phyloP scores from a whole-genome alignment of 2,888 invertebrate genomes.

The Eupithecia dodoneata region DNA sequence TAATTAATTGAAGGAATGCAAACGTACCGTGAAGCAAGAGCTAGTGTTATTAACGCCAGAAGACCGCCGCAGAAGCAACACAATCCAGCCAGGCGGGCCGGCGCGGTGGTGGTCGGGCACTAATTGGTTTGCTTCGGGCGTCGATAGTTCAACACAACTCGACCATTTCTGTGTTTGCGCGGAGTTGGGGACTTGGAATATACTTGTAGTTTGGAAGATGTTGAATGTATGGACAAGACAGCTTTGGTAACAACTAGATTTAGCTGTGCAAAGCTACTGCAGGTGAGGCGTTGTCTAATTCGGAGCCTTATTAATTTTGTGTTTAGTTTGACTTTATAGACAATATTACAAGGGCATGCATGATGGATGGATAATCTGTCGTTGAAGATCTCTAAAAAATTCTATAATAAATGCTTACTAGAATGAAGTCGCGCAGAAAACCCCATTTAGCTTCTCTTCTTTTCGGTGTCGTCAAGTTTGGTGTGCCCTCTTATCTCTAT shows the following conservation, averaged over 20 bases:
- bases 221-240: not conserved
- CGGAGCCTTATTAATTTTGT: not conserved
- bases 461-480: too few relatives aligned
- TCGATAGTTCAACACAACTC: conserved; percentile 44
- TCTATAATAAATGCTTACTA: too few relatives aligned
- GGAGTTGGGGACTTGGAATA: conserved; percentile 7
- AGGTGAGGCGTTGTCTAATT: not conserved
- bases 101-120: not conserved
- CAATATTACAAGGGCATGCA: not conserved
- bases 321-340: not conserved
- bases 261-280: not conserved
- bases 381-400: not conserved
- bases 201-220: not conserved
- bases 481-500: too few relatives aligned
- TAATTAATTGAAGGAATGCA: not conserved
- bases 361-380: not conserved
- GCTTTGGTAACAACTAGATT: not conserved
- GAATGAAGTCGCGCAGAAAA: too few relatives aligned
- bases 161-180: conserved; percentile 27
- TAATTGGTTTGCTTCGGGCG: conserved; percentile 54
- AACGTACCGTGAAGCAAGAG: not conserved
- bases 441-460: too few relatives aligned
- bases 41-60: not conserved
- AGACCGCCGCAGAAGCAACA: not conserved
- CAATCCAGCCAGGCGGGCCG: not conserved